phyloP scores from a whole-genome alignment of 2,113 vertebrate species.

The Eudyptes chrysolophus region DNA sequence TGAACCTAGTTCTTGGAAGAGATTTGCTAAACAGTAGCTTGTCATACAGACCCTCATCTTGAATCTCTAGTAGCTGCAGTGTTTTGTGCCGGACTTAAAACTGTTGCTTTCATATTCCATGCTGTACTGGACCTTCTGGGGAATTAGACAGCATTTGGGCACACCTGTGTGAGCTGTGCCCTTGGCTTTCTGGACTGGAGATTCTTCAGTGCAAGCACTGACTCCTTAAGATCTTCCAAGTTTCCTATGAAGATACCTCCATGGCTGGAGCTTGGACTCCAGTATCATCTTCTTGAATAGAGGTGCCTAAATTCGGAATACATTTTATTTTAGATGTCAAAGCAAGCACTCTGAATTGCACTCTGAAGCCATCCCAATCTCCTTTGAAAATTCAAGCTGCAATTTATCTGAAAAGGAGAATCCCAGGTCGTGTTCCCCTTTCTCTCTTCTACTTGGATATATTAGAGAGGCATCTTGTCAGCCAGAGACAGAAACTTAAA shows the following conservation, averaged over 20 bases:
- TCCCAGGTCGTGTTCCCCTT: not conserved
- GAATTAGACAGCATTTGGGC: not conserved
- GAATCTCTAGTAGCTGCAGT: not conserved
- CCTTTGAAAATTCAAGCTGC: not conserved
- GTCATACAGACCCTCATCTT: not conserved
- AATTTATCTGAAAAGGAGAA: not conserved
- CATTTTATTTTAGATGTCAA: not conserved
- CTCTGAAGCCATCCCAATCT: not conserved
- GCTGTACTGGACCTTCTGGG: not conserved
- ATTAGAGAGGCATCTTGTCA: not conserved
- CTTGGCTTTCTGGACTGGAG: not conserved
- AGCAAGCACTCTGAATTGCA: not conserved
- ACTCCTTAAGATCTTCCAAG: not conserved
- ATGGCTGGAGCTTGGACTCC: not conserved
- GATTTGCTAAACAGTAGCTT: not conserved
- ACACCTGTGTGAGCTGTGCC: not conserved
- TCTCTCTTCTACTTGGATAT: not conserved
- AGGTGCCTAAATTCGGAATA: not conserved
- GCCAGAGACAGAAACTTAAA: not conserved
- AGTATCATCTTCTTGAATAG: not conserved
- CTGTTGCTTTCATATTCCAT: not conserved
- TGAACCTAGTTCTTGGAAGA: not conserved
- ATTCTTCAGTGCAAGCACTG: not conserved
- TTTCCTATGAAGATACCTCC: not conserved
- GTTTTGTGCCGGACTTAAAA: not conserved